These are phyloP conservation scores for Apamea epomidion DNA, from an alignment of 2,888 invertebrate genomes.

Conservation along the genomic window DNA sequence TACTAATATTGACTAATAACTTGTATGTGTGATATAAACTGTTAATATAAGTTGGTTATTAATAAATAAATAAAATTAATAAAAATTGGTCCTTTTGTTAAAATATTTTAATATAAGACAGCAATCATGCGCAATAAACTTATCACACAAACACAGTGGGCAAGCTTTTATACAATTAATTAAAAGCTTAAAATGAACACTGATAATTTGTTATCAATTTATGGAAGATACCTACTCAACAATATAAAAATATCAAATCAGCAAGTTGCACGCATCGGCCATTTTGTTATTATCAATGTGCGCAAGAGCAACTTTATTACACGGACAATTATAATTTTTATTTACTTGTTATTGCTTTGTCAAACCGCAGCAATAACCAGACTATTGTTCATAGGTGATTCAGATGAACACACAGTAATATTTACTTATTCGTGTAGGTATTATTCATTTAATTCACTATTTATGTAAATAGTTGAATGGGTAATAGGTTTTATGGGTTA, in stretches of 20 bases:
- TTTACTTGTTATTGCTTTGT: constrained; percentile 20
- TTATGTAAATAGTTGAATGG: constrained; percentile 14
- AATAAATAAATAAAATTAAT: too few species aligned
- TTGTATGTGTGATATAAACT: too few species aligned
- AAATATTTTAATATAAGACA: not conserved
- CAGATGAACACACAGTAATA: constrained; percentile 13
- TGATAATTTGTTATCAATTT: constrained; percentile 44
- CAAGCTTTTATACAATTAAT: constrained; percentile 23
- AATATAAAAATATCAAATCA: constrained; percentile 52
- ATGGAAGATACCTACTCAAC: not conserved
- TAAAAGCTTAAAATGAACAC: constrained; percentile 27
- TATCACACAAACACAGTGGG: not conserved
- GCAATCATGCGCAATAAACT: not conserved
- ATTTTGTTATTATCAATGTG: constrained; percentile 52
- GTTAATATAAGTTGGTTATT: too few species aligned
- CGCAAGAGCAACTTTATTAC: constrained; percentile 1
- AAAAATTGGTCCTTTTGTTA: not conserved
- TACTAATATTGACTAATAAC: too few species aligned
- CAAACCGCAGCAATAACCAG: constrained; percentile 33
- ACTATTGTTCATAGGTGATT: constrained; percentile 44
- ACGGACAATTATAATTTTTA: constrained; percentile 30
- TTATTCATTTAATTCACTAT: constrained; percentile 4
- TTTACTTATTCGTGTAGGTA: not conserved
- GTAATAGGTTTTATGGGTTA: not conserved
- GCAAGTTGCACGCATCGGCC: constrained; percentile 47